A percentile compares a stretch with the other conserved stretches of the same genome.
phyloP scores from a whole-genome alignment of 2,113 vertebrate genomes.

The Stercorarius parasiticus region DNA sequence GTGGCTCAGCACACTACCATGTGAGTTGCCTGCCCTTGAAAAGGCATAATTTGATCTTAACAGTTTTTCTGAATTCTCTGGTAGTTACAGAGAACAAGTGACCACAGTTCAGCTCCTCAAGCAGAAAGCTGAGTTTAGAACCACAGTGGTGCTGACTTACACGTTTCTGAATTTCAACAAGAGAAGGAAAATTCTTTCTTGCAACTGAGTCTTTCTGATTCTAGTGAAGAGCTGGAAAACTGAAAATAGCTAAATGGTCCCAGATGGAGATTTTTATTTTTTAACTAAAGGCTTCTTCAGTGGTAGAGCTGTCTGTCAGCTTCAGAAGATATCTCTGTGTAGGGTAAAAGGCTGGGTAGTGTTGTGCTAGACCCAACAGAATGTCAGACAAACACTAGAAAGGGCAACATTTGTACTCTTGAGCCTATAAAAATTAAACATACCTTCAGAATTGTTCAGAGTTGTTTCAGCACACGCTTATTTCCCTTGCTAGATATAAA shows the following conservation, averaged over 20 bases:
- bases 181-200: slow-evolving; percentile 35
- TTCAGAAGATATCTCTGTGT: background rate
- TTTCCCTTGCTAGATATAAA: background rate
- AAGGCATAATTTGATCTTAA: slow-evolving; percentile 71
- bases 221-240: slow-evolving; percentile 50
- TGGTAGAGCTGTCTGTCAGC: background rate
- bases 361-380: background rate
- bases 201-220: background rate
- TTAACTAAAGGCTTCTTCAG: background rate
- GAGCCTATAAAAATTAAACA: background rate
- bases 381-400: background rate
- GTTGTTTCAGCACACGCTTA: background rate
- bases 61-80: slow-evolving; percentile 71
- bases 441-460: background rate
- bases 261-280: background rate
- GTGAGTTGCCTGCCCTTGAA: slow-evolving; percentile 49
- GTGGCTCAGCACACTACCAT: slow-evolving; percentile 62
- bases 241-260: slow-evolving; percentile 24
- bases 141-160: slow-evolving; percentile 61
- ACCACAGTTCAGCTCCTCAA: slow-evolving; percentile 68
- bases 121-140: slow-evolving; percentile 59
- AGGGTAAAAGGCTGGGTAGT: background rate
- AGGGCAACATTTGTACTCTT: background rate
- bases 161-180: slow-evolving; percentile 36
- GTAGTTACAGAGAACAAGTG: slow-evolving; percentile 67